Evolutionary conservation across 37 sponge, comb jelly and placozoan species (phyloP).

Genomic region (Cliona cf. orientalis): DNA sequence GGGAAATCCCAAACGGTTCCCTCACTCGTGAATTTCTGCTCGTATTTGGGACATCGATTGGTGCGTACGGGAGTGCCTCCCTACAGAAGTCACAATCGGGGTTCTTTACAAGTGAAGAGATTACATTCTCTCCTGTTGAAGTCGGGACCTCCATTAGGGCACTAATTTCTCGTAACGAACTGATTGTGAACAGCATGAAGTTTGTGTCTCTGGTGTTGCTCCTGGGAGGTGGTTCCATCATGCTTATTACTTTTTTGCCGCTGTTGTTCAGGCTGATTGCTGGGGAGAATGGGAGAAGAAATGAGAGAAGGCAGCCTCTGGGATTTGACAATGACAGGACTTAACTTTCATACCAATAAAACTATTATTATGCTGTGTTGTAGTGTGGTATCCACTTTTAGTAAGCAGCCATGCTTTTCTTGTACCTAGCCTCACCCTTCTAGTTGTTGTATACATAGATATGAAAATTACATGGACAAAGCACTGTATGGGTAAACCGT

Average conservation of each 20-base stretch:
- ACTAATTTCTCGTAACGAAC: conserved; percentile 54
- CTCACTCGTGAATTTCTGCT: conserved; percentile 62
- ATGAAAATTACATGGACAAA: too few relatives aligned
- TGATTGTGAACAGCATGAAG: conserved; percentile 29
- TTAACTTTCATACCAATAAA: too few relatives aligned
- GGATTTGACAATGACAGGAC: too few relatives aligned
- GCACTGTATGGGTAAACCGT: too few relatives aligned
- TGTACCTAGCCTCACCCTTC: too few relatives aligned
- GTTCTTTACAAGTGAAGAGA: conserved; percentile 11
- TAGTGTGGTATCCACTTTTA: too few relatives aligned
- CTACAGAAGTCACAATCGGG: conserved; percentile 12
- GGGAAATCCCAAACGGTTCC: conserved; percentile 68
- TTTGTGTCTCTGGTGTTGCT: conserved; percentile 55
- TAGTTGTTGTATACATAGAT: too few relatives aligned
- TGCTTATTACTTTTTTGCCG: conserved; percentile 33
- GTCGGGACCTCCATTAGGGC: conserved; percentile 39
- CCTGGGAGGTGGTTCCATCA: conserved; percentile 56
- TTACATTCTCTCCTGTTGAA: conserved; percentile 52
- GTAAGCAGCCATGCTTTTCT: too few relatives aligned
- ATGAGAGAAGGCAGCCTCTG: neutral
- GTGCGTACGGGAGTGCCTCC: conserved; percentile 68
- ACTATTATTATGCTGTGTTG: too few relatives aligned
- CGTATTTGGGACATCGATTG: conserved; percentile 49
- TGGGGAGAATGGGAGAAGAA: neutral
- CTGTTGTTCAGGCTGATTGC: conserved; percentile 2